A percentile compares a stretch with the other conserved stretches of the same genome.
Evolutionary conservation across 2,797 vertebrate genomes (phyloP).

Genomic region (Tachyglossus aculeatus): DNA sequence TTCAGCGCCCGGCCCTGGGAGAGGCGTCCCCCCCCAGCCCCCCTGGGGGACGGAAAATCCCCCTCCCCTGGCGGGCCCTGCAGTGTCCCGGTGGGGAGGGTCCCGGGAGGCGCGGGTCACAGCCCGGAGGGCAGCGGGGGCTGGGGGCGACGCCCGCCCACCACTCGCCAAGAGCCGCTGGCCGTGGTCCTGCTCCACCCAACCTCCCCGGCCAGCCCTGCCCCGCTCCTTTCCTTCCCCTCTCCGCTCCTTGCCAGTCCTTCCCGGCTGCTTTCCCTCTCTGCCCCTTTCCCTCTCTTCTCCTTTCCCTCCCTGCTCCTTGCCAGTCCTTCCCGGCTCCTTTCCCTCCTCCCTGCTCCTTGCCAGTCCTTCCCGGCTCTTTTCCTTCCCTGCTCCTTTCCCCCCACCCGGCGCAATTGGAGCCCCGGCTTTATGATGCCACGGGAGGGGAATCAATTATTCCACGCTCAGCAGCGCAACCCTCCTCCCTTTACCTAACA

Average conservation of each 20-base stretch:
- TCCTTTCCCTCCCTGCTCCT: background rate
- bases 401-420: slow-evolving; percentile 17
- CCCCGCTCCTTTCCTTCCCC: too few relatives aligned
- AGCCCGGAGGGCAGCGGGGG: background rate
- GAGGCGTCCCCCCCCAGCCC: slow-evolving; percentile 42
- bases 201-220: too few relatives aligned
- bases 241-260: too few relatives aligned
- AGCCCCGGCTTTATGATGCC: slow-evolving; percentile 33
- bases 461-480: too few relatives aligned
- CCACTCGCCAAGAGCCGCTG: background rate
- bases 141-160: slow-evolving; percentile 10
- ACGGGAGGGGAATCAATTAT: slow-evolving; percentile 56
- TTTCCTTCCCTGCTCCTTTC: background rate
- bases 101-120: slow-evolving; percentile 15
- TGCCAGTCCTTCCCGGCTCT: background rate
- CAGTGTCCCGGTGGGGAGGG: too few relatives aligned
- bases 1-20: slow-evolving; percentile 4
- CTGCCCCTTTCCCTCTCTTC: too few relatives aligned
- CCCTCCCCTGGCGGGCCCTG: slow-evolving; percentile 12
- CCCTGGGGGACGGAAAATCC: slow-evolving; percentile 22
- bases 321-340: background rate
- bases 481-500: too few relatives aligned
- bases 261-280: too few relatives aligned
- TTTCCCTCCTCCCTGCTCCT: background rate
- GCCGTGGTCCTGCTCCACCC: too few relatives aligned